Conservation (phyloP, 2,113 vertebrate species). For the Plotosus lineatus region DNA sequence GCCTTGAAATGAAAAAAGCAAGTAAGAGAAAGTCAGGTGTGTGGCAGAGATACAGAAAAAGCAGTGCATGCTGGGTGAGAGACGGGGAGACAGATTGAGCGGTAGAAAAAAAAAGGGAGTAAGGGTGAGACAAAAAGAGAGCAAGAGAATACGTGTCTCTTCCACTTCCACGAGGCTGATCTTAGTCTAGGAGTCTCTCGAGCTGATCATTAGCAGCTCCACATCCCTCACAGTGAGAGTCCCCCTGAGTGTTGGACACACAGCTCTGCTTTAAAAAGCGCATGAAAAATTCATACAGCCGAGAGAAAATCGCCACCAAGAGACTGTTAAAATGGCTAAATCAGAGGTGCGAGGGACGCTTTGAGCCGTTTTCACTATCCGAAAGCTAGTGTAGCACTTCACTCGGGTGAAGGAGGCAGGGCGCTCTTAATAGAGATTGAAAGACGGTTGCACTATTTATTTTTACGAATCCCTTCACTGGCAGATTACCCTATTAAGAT, state of each 20-base stretch:
- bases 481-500: slow-evolving; percentile 20
- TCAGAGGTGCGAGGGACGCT: slow-evolving; percentile 19
- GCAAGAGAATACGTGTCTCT: slow-evolving; percentile 12
- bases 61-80: background rate
- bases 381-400: background rate
- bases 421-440: slow-evolving; percentile 5
- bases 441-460: slow-evolving; percentile 19
- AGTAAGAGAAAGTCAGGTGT: background rate
- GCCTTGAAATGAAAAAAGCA: background rate
- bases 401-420: background rate
- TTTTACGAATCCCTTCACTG: slow-evolving; percentile 36
- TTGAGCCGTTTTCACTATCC: background rate
- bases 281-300: slow-evolving; percentile 62
- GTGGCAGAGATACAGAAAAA: background rate
- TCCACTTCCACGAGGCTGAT: slow-evolving; percentile 50
- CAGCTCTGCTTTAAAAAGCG: slow-evolving; percentile 45
- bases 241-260: slow-evolving; percentile 52
- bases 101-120: background rate
- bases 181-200: slow-evolving; percentile 29
- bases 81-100: slow-evolving; percentile 20
- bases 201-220: slow-evolving; percentile 61
- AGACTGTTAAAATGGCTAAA: slow-evolving; percentile 58
- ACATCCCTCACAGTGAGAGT: slow-evolving; percentile 51
- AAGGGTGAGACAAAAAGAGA: slow-evolving; percentile 8
- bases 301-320: slow-evolving; percentile 51